These are phyloP conservation scores for Nowickia ferox DNA, from an alignment of 2,888 invertebrate species.

Conservation along the genomic window DNA sequence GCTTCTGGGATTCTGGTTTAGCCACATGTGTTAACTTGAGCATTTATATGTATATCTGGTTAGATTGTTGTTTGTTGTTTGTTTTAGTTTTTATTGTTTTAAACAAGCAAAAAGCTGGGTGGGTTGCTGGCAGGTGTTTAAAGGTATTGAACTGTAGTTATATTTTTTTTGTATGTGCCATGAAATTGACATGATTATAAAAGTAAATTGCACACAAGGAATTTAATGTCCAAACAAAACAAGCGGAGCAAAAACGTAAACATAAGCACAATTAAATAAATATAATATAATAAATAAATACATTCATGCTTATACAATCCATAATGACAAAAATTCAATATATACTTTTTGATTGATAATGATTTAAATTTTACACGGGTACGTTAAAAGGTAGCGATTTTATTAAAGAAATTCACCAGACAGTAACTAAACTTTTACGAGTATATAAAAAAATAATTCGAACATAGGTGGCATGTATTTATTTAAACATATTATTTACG, in stretches of 20 bases:
- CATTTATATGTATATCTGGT: constrained; percentile 45
- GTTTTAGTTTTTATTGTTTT: constrained; percentile 29
- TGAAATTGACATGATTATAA: background rate
- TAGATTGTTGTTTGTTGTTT: background rate
- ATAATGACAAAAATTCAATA: too few relatives aligned
- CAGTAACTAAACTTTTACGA: too few relatives aligned
- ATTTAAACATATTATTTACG: too few relatives aligned
- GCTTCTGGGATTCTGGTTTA: constrained; percentile 33
- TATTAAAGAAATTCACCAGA: too few relatives aligned
- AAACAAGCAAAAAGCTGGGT: background rate
- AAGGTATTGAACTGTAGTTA: constrained; percentile 33
- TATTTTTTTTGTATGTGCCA: background rate
- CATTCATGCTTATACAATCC: too few relatives aligned
- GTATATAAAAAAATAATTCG: too few relatives aligned
- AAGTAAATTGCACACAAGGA: background rate
- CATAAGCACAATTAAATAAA: background rate
- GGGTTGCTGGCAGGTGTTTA: constrained; percentile 30
- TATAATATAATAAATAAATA: background rate
- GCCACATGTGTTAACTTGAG: constrained; percentile 64
- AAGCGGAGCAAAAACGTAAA: background rate
- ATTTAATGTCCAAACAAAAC: background rate
- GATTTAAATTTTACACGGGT: too few relatives aligned
- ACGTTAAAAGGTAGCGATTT: too few relatives aligned
- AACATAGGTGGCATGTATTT: too few relatives aligned
- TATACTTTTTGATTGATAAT: too few relatives aligned